Evolutionary conservation across 2,113 vertebrate genomes (phyloP).

Genomic region (Nymphicus hollandicus): DNA sequence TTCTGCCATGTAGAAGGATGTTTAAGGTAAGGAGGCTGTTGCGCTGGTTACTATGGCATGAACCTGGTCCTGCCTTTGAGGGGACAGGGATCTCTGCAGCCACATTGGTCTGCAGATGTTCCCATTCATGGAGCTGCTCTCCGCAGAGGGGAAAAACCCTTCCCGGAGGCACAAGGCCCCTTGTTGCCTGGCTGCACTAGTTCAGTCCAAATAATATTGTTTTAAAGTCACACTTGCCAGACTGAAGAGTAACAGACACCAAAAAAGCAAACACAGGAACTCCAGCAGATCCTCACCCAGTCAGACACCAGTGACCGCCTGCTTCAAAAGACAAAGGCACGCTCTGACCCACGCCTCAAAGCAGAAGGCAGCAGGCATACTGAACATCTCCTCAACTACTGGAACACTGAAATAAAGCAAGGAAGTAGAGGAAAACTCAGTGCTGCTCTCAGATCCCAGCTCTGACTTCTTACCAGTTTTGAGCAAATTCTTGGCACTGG

Average conservation of each 20-base stretch:
- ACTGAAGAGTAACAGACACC: neutral
- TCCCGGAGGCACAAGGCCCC: neutral
- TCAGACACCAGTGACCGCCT: neutral
- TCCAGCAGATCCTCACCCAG: neutral
- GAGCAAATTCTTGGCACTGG: constrained; percentile 18
- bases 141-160: neutral
- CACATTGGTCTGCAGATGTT: neutral
- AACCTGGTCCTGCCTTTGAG: neutral
- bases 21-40: neutral
- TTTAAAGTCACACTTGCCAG: constrained; percentile 1
- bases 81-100: neutral
- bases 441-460: neutral
- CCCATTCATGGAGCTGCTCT: neutral
- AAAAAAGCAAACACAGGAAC: neutral
- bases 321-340: neutral
- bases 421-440: neutral
- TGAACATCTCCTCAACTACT: neutral
- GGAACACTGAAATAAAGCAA: neutral
- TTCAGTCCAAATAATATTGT: constrained; percentile 24
- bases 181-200: constrained; percentile 32
- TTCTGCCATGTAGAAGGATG: neutral
- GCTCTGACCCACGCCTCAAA: neutral
- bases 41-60: neutral
- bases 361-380: neutral
- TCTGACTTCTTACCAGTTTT: constrained; percentile 16